phyloP scores from a whole-genome alignment of 2,113 vertebrate species.

The Centropus bengalensis region DNA sequence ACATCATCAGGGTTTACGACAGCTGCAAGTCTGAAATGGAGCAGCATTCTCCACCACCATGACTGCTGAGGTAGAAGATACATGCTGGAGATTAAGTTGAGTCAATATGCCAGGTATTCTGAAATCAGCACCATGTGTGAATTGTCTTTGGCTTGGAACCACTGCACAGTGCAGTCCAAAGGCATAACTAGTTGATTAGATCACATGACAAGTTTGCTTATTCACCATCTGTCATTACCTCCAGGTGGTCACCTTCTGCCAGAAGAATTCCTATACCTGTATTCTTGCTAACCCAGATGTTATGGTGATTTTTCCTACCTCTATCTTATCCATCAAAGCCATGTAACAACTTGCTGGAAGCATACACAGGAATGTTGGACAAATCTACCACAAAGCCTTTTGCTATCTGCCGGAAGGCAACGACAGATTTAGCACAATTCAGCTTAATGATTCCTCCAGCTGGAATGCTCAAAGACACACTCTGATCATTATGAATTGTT shows the following conservation, averaged over 20 bases:
- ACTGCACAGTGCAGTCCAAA: neutral
- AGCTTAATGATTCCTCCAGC: constrained; percentile 26
- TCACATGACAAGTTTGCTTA: constrained; percentile 33
- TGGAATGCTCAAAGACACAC: constrained; percentile 28
- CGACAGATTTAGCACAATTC: constrained; percentile 1
- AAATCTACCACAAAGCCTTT: constrained; percentile 27
- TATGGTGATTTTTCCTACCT: constrained; percentile 36
- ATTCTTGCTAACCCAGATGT: constrained; percentile 25
- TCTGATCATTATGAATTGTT: neutral
- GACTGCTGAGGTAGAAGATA: neutral
- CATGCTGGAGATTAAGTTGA: neutral
- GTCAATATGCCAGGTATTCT: neutral
- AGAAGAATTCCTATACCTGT: neutral
- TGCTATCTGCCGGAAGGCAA: neutral
- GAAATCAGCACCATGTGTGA: neutral
- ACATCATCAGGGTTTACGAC: neutral
- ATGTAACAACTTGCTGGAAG: constrained; percentile 49
- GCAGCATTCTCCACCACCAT: neutral
- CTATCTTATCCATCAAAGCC: constrained; percentile 49
- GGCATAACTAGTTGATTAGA: constrained; percentile 7
- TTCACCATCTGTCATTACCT: constrained; percentile 49
- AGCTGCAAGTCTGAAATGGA: neutral
- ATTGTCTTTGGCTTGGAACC: neutral
- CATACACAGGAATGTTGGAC: constrained; percentile 5
- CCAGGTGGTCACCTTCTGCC: constrained; percentile 28